These are phyloP conservation scores for Ostrea edulis DNA, from an alignment of 1,140 invertebrate species.

Conservation along the genomic window DNA sequence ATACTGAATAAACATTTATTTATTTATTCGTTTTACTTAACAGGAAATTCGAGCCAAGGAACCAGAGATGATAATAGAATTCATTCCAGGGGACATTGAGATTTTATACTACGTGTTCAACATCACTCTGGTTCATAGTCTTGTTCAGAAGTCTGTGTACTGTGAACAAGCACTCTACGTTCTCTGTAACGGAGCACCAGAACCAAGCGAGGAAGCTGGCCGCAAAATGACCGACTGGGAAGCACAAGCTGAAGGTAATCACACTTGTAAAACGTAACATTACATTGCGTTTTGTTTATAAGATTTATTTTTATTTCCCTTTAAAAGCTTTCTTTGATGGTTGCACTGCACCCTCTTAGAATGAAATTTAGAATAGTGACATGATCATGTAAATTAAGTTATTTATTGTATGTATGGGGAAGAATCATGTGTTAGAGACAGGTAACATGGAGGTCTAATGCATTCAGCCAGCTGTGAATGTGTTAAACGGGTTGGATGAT, in stretches of 20 bases:
- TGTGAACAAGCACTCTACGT: constrained; percentile 66
- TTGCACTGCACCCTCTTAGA: too few species aligned
- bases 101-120: constrained; percentile 59
- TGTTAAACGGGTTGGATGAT: too few species aligned
- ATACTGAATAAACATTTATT: too few species aligned
- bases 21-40: too few species aligned
- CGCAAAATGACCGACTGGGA: constrained; percentile 50
- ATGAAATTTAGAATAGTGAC: too few species aligned
- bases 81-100: constrained; percentile 43
- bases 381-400: too few species aligned
- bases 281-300: background rate
- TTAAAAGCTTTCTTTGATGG: too few species aligned
- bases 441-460: too few species aligned
- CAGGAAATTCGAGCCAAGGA: constrained; percentile 57
- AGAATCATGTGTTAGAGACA: too few species aligned
- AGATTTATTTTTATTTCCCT: background rate
- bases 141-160: constrained; percentile 58
- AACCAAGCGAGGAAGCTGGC: constrained; percentile 13
- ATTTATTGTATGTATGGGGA: too few species aligned
- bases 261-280: background rate
- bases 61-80: constrained; percentile 1
- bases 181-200: constrained; percentile 54
- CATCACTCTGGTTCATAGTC: constrained; percentile 29
- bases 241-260: constrained; percentile 21
- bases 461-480: too few species aligned